phyloP scores from a whole-genome alignment of 1,140 invertebrate genomes.

The Anoplophora glabripennis region DNA sequence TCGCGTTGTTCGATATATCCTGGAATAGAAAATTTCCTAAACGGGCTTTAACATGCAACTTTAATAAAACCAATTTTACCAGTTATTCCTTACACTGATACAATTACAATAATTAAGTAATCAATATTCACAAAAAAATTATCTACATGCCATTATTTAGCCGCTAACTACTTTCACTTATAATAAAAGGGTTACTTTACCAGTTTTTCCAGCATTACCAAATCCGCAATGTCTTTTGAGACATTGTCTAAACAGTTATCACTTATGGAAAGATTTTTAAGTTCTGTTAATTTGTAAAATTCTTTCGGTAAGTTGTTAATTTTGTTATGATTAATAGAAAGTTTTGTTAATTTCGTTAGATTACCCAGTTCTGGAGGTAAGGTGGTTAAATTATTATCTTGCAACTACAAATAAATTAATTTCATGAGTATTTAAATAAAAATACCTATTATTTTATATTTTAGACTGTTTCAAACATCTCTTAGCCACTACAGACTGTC shows the following conservation, averaged over 20 bases:
- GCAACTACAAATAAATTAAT: slow-evolving; percentile 46
- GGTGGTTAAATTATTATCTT: slow-evolving; percentile 72
- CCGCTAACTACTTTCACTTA: neutral
- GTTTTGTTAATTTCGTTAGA: slow-evolving; percentile 67
- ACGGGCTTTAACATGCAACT: too few species aligned
- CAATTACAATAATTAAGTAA: too few species aligned
- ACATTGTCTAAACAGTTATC: slow-evolving; percentile 60
- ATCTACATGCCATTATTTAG: neutral
- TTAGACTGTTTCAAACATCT: slow-evolving; percentile 4
- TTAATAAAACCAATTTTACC: too few species aligned
- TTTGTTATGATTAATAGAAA: slow-evolving; percentile 80
- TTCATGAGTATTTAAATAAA: neutral
- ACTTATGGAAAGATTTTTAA: slow-evolving; percentile 67
- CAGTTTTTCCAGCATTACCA: slow-evolving; percentile 69
- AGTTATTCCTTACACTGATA: too few species aligned
- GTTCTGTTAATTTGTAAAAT: slow-evolving; percentile 65
- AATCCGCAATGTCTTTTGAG: slow-evolving; percentile 63
- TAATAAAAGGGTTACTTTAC: slow-evolving; percentile 46
- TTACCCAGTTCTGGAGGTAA: slow-evolving; percentile 74
- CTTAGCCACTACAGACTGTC: too few species aligned
- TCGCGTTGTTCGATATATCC: slow-evolving; percentile 64
- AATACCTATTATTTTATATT: too few species aligned
- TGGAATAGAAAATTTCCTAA: slow-evolving; percentile 49
- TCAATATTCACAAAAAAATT: too few species aligned
- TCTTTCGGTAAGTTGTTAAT: slow-evolving; percentile 60